These are phyloP conservation scores for Aspidiotus rigidus DNA, from an alignment of 2,888 invertebrate genomes.

Conservation along the genomic window DNA sequence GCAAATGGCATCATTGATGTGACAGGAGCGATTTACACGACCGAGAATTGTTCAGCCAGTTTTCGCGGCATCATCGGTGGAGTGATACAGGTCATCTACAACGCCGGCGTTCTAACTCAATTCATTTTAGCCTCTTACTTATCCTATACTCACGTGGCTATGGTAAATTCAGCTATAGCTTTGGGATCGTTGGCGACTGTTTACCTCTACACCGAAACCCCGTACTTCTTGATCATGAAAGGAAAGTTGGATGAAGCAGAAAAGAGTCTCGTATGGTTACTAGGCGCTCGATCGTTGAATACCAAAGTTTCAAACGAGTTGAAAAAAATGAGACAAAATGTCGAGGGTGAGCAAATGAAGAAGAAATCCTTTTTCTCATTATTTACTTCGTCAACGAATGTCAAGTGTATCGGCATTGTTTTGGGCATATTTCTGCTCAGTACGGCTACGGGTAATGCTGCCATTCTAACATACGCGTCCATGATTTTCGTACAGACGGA, in stretches of 20 bases:
- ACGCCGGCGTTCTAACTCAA: slow-evolving; percentile 37
- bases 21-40: slow-evolving; percentile 37
- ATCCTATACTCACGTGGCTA: slow-evolving; percentile 35
- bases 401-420: slow-evolving; percentile 9
- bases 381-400: slow-evolving; percentile 10
- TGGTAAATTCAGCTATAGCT: slow-evolving; percentile 34
- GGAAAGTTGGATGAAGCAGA: slow-evolving; percentile 30
- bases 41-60: slow-evolving; percentile 36
- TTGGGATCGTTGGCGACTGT: slow-evolving; percentile 30
- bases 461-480: slow-evolving; percentile 6
- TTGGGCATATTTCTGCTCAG: slow-evolving; percentile 9
- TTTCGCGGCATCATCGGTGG: slow-evolving; percentile 37
- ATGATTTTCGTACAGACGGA: background rate
- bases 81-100: slow-evolving; percentile 36
- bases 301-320: slow-evolving; percentile 6
- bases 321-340: slow-evolving; percentile 10
- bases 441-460: slow-evolving; percentile 4
- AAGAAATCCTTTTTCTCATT: slow-evolving; percentile 5
- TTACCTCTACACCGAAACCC: slow-evolving; percentile 24
- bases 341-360: background rate
- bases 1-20: slow-evolving; percentile 38
- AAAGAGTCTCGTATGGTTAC: slow-evolving; percentile 7
- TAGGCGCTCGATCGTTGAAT: background rate
- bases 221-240: too few relatives aligned
- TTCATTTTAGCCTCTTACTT: slow-evolving; percentile 37